Base-by-base conservation (phyloP, 2,888 invertebrate species). In the Aphodius sticticus region DNA sequence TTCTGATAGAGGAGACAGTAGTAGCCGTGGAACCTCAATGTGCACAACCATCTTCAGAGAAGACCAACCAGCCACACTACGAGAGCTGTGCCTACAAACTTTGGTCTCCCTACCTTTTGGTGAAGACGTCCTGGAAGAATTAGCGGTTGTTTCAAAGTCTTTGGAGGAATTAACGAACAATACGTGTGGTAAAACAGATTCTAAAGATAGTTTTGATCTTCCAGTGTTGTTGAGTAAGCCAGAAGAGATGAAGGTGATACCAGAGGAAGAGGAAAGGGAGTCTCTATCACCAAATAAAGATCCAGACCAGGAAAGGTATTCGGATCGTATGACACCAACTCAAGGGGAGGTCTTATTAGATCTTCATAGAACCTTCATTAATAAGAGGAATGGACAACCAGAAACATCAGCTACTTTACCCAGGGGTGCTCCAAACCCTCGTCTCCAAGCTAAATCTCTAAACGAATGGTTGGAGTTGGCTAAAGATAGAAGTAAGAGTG, bases 241-340 rank as follows among this genome's bases (percentile, higher is more conserved):
- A n/a, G 35, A 74, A 36, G 76, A 26, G n/a, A 75, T 14, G 69
- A 78, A 69, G 74, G 36, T 70, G 74, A 72, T 35, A 15, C 69
- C 77, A 6, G 35, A 74, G 35, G 74, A 74, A n/a, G 37, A 74
- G 37, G n/a, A 26, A 4, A 26, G 7, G 6, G 70, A n/a, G 15
- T 95, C 95, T 0, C 95, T 95, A 0, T 93, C 94, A 6, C 95
- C 95, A 86, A 92, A 92, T 85, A 90, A 91, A 85, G 88, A 92
- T n/a, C n/a, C n/a, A n/a, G n/a, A n/a, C n/a, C n/a, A n/a, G n/a
- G n/a, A n/a, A n/a, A n/a, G n/a, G n/a, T n/a, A n/a, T 71, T 90
- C 92, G 86, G 91, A 92, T 80, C 92, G 91, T 85, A 91, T 91
- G 16, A 91, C 90, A 26, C 26, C 26, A 26, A 26, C 26, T 26